Evolutionary conservation across 2,797 vertebrate species (phyloP), one percentile per base, ranked within the genome.

Genomic region (Ctenochaetus hawaiiensis): DNA sequence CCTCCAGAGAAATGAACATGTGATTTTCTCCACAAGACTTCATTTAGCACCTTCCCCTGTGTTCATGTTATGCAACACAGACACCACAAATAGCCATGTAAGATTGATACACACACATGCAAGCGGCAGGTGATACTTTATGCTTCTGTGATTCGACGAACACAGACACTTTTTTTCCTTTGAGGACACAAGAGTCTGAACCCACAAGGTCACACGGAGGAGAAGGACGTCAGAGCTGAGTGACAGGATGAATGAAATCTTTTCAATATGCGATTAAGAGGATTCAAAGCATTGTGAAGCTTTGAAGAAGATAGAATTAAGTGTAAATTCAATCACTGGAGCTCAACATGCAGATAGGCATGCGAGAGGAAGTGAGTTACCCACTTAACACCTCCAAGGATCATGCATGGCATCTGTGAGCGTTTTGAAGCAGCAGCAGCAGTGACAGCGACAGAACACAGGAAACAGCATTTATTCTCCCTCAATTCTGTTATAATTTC

Each of bases 21-120:
- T 87, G 82, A 89, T 75, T 79, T 30, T 78, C 69, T 81, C 72
- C 68, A 64, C 81, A 87, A 86, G 77, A 86, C 75, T 85, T 88
- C 80, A 90, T 89, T 90, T 87, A 88, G 89, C 87, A 91, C 88
- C 87, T 89, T 89, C 77, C 69, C 78, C 81, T 83, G 71, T 79
- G 75, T 83, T 84, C 54, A 56, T 18, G 53, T 89, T 91, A 87
- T 49, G 82, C 78, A 92, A 91, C 79, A 41, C 57, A 65, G 57
- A 49, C 72, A n/a, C 83, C 76, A 80, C 84, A 90, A 89, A 91
- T 82, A 91, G 82, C 63, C 48, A 44, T 34, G 66, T 77, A 60
- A 76, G 80, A 80, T 83, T 84, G 72, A 89, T 81, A 83, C 53
- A 76, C 11, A 59, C 66, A 72, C 66, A 74, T 5, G 39, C 45